Base-by-base conservation (phyloP, 2,888 invertebrate species). In the Lycia hirtaria region DNA sequence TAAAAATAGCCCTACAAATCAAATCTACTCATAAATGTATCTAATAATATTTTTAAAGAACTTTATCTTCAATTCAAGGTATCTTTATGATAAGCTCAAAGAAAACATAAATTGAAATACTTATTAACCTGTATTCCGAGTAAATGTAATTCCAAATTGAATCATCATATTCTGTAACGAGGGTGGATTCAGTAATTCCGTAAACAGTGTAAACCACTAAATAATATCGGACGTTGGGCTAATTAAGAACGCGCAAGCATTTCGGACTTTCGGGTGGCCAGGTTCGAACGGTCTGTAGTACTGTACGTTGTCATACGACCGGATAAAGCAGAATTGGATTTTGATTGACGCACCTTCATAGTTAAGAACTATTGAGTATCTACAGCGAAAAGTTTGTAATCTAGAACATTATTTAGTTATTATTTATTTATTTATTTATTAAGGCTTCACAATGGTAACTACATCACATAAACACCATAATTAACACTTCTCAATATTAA, bases 161-260 rank as follows among this genome's bases (percentile, higher is more conserved):
- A 45, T 56, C 26, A 52, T 52, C 44, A 38, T 38, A 56, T 56
- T 40, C 22, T 52, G 40, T 33, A 45, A 44, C 45, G 35, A 28
- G 7, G 28, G 49, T 49, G 41, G 19, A 53, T 50, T 22, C 40
- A n/a, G 52, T 41, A 35, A 48, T 10, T 20, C 41, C 48, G 49
- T 53, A 43, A 48, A 35, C 44, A 48, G 15, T 32, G 48, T 58
- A 48, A 52, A 43, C 57, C 52, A 32, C 57, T 58, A 58, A 52
- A 58, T 58, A 53, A 53, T 58, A 43, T 26, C 40, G 37, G 32
- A 9, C 14, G 49, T 24, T 58, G 35, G 47, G 52, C 52, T 52
- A 52, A 58, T 58, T 58, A 49, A 43, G 52, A 20, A 32, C 43
- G 45, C 28, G 38, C 33, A 30, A 52, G 57, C 32, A 58, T 53